These are phyloP conservation scores for Poecilobothrus nobilitatus DNA, from an alignment of 2,888 invertebrate genomes.

Conservation along the genomic window DNA sequence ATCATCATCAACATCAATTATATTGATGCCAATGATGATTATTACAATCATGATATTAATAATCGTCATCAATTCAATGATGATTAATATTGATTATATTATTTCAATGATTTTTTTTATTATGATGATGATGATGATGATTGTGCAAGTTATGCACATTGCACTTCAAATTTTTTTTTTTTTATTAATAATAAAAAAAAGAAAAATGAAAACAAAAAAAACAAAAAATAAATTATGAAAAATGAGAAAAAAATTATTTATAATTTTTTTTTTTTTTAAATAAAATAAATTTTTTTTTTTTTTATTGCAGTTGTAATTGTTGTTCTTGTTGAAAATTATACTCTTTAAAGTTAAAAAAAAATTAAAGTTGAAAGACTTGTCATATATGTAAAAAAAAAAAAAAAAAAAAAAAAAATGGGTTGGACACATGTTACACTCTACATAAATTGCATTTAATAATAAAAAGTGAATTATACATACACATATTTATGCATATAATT, in stretches of 20 bases:
- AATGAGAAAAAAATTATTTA: no score
- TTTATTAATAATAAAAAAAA: neutral
- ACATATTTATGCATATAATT: neutral
- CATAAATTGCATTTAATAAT: neutral
- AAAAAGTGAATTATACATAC: no score
- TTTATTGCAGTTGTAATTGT: neutral
- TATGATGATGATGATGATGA: no score
- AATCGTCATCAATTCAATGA: no score
- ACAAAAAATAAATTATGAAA: no score
- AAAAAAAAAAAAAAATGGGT: neutral
- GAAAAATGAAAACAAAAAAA: neutral
- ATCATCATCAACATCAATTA: neutral
- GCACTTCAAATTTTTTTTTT: neutral
- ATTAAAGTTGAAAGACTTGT: neutral
- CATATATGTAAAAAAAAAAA: neutral
- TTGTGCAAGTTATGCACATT: conserved; percentile 1
- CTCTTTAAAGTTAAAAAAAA: neutral
- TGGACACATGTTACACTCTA: conserved; percentile 3
- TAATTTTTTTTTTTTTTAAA: no score
- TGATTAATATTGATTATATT: neutral
- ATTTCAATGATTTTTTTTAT: neutral
- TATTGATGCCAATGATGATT: neutral
- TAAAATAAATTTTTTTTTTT: no score
- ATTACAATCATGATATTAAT: no score
- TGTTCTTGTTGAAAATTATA: neutral